Conservation (phyloP, 2,888 invertebrate species). For the Lottia gigantea region DNA sequence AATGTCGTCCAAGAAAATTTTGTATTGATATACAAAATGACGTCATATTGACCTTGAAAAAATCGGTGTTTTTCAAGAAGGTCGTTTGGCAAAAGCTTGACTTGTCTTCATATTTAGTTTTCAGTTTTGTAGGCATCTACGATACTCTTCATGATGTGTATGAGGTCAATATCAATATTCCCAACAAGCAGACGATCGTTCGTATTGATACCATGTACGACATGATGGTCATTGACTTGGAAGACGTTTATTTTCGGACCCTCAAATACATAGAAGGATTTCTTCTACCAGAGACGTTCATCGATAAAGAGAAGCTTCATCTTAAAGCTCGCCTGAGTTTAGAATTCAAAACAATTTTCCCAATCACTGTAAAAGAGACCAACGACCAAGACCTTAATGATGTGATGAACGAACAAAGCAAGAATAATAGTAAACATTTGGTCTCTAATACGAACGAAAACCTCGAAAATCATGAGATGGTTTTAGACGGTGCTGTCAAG, state of each 20-base stretch:
- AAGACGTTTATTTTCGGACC: background rate
- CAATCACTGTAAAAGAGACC: background rate
- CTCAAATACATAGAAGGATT: background rate
- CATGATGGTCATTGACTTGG: background rate
- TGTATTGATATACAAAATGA: conserved; percentile 40
- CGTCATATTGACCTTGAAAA: conserved; percentile 12
- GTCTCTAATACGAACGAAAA: background rate
- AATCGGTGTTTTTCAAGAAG: background rate
- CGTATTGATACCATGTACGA: conserved; percentile 10
- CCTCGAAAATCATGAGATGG: background rate
- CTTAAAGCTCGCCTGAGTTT: background rate
- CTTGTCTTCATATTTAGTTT: conserved; percentile 26
- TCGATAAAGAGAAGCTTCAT: background rate
- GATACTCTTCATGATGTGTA: conserved; percentile 26
- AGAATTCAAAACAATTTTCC: background rate
- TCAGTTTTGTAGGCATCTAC: conserved; percentile 23
- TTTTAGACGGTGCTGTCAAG: background rate
- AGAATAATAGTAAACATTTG: no score
- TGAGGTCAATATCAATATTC: conserved; percentile 25
- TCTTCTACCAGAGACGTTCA: background rate
- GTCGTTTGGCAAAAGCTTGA: background rate
- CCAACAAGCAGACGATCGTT: conserved; percentile 10
- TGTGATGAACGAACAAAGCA: no score
- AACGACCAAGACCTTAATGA: background rate
- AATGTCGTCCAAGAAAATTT: conserved; percentile 45